Percentiles rank a stretch among this genome's conserved stretches.
phyloP scores from a whole-genome alignment of 1,140 invertebrate species.

The Pygmarrhopalites habei region DNA sequence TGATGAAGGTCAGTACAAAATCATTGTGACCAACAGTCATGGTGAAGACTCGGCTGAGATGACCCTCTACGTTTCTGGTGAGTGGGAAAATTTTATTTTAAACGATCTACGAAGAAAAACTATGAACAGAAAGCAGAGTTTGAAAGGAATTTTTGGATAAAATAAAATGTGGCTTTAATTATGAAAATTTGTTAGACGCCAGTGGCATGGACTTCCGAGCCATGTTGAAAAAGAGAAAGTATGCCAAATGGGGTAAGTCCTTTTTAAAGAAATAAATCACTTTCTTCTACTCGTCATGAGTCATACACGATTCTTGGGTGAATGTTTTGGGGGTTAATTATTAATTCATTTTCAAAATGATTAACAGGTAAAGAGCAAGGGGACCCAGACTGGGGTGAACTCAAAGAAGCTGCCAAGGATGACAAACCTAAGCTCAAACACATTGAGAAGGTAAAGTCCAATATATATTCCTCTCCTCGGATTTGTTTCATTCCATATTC shows the following conservation, averaged over 20 bases:
- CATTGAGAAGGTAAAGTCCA: constrained; percentile 79
- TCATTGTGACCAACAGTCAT: constrained; percentile 84
- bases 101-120: too few species aligned
- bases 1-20: constrained; percentile 95
- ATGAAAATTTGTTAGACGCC: constrained; percentile 56
- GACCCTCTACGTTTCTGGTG: constrained; percentile 91
- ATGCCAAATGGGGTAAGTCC: constrained; percentile 88
- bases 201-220: constrained; percentile 97
- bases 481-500: too few species aligned
- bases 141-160: too few species aligned
- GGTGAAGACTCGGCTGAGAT: constrained; percentile 92
- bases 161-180: too few species aligned
- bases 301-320: too few species aligned
- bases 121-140: too few species aligned
- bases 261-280: too few species aligned
- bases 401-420: constrained; percentile 85
- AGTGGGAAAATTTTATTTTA: too few species aligned
- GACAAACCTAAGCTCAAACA: constrained; percentile 71
- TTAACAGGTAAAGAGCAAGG: constrained; percentile 80
- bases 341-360: too few species aligned
- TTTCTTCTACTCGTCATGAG: too few species aligned
- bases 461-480: too few species aligned
- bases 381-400: constrained; percentile 82
- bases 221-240: constrained; percentile 93
- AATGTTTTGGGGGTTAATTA: too few species aligned